Evolutionary conservation across 2,113 vertebrate genomes (phyloP), one percentile per base, ranked within the genome.

Genomic region (Sisor rabdophorus): DNA sequence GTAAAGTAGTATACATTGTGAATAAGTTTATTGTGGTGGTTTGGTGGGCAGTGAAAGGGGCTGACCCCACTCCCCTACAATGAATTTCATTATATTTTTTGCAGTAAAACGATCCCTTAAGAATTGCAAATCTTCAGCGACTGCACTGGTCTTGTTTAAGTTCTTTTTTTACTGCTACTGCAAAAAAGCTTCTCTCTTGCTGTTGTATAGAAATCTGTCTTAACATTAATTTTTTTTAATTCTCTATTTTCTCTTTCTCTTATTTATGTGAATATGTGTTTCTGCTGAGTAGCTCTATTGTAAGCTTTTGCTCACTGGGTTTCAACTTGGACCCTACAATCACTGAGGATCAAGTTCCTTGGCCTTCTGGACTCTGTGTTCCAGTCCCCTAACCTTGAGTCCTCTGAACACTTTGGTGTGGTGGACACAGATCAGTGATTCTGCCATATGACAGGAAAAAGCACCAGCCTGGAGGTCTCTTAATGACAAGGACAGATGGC

Each of bases 231-330:
- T 26, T 7, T 30, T 12, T 71, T 22, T 2, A 22, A 22, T 2
- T 47, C 70, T 65, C 47, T 56, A 17, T 63, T 83, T 73, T 26
- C 73, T 55, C 67, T 61, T 19, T 52, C 56, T 68, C 61, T 50
- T 20, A 24, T 28, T 69, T 58, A 52, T 50, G 52, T 65, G 53
- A 24, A 28, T 30, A 54, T 77, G 72, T 71, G 65, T 65, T 19
- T 58, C 52, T 67, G 48, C 59, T 85, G 79, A 84, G 84, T 63
- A 73, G 67, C 71, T 75, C 67, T 79, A 83, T 85, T 86, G 82
- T 87, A 74, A 65, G 61, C 24, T 36, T 32, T 47, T 50, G 30
- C 76, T 79, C 68, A 64, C 77, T 79, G 64, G 69, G 77, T 71
- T 54, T 76, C 70, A 73, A 73, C 71, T 76, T 32, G 69, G 70